These are phyloP conservation scores for Barnardius zonarius DNA, from an alignment of 2,113 vertebrate genomes.

Conservation along the genomic window DNA sequence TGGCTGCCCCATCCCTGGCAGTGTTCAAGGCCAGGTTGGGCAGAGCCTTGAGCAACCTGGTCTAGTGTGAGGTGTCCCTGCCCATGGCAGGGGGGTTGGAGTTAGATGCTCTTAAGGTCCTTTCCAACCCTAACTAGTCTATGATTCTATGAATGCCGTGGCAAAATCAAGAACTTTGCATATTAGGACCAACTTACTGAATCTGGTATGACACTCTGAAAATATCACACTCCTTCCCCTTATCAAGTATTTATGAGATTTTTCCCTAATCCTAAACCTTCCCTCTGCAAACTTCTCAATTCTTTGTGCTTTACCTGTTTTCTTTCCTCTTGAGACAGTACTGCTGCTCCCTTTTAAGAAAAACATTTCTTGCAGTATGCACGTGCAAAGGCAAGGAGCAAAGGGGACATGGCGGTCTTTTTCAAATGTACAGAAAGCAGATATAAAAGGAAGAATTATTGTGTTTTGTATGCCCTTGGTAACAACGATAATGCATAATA, in stretches of 20 bases:
- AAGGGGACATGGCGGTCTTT: fast-evolving
- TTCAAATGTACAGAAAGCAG: not conserved
- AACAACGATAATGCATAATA: not conserved
- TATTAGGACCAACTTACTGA: not conserved
- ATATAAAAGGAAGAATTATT: not conserved
- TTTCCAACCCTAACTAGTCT: too few species aligned
- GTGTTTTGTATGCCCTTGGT: not conserved
- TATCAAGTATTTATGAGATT: not conserved
- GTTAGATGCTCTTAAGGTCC: too few species aligned
- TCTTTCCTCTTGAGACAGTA: not conserved
- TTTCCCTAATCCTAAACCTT: not conserved
- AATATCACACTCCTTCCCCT: not conserved
- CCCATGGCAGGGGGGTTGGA: too few species aligned
- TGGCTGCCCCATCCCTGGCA: too few species aligned
- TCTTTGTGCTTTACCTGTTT: not conserved
- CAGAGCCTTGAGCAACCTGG: too few species aligned
- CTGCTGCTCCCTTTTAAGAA: not conserved
- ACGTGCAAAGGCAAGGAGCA: not conserved
- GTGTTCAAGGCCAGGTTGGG: too few species aligned
- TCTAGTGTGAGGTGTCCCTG: too few species aligned
- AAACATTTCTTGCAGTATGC: not conserved
- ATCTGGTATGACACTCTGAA: not conserved
- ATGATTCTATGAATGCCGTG: not conserved
- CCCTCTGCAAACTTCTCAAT: not conserved
- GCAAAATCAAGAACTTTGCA: not conserved